Base-by-base conservation (phyloP, 2,113 vertebrate genomes). In the Lycocorax pyrrhopterus region DNA sequence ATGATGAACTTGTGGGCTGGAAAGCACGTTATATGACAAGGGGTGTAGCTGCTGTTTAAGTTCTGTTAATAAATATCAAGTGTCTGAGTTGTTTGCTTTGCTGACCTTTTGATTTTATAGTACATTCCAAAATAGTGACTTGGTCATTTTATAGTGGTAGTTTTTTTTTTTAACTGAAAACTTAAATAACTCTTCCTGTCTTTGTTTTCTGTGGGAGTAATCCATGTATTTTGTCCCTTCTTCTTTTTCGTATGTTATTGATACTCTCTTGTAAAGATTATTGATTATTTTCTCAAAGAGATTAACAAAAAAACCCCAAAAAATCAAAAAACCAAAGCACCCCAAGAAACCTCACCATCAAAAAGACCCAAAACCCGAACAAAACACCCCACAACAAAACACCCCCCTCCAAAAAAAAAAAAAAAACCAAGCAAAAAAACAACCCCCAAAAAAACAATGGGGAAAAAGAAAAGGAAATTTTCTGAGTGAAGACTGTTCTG, bases 361-460 rank as follows among this genome's bases (percentile, higher is more conserved):
- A 22, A 53, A 84, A 63, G 4, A 3, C 3, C 26, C 8, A 6
- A 13, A 44, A 35, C 26, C 27, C 41, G 74, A 74, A 47, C 43
- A 41, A 46, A 27, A 2, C 6, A 10, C 3, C 12, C 10, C 8
- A 9, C 16, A 66, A 25, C 20, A 51, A 35, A 67, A 26, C 13
- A 33, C 7, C 1, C 8, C 6, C 6, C 5, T 5, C 39, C 39
- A 5, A 39, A 26, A 26, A 59, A 55, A 41, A 49, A n/a, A n/a
- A n/a, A n/a, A n/a, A n/a, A n/a, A n/a, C n/a, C n/a, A n/a, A 47
- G n/a, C 13, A 63, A 43, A 80, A 43, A 7, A 72, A 21, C 2
- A 11, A 12, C 7, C 32, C 7, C 22, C 2, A 1, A 25, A 43
- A 30, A 51, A 25, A 11, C 23, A n/a, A 1, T 0, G 2, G 6